These are phyloP conservation scores for Cydia strobilella DNA, from an alignment of 1,140 invertebrate species.

Conservation along the genomic window DNA sequence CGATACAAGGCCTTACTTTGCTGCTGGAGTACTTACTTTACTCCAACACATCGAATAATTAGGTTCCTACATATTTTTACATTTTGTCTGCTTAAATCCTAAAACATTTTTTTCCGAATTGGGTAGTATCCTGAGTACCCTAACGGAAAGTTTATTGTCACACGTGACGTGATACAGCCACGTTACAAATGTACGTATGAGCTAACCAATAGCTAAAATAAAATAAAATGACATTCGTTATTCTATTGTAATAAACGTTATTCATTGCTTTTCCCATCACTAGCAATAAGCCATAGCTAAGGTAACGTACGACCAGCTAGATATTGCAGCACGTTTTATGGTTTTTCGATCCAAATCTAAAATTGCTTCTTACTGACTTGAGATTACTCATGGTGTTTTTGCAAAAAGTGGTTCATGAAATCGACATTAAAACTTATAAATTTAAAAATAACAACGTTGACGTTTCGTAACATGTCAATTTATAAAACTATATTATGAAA, in stretches of 20 bases:
- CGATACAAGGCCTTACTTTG: no score
- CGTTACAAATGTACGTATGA: not conserved
- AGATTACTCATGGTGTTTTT: constrained; percentile 45
- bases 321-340: constrained; percentile 55
- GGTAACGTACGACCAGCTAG: constrained; percentile 36
- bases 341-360: constrained; percentile 70
- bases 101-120: no score
- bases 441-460: not conserved
- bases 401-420: constrained; percentile 35
- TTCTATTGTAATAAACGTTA: not conserved
- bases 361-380: constrained; percentile 60
- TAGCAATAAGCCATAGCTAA: constrained; percentile 34
- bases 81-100: no score
- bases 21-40: no score
- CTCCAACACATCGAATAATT: no score
- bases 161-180: no score
- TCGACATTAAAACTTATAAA: not conserved
- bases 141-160: no score
- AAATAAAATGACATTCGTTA: not conserved
- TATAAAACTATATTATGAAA: not conserved
- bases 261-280: constrained; percentile 34
- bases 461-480: not conserved
- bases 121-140: no score
- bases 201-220: not conserved
- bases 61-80: no score